Conservation (phyloP, 2,888 invertebrate genomes). For the Eurytoma adleriae region DNA sequence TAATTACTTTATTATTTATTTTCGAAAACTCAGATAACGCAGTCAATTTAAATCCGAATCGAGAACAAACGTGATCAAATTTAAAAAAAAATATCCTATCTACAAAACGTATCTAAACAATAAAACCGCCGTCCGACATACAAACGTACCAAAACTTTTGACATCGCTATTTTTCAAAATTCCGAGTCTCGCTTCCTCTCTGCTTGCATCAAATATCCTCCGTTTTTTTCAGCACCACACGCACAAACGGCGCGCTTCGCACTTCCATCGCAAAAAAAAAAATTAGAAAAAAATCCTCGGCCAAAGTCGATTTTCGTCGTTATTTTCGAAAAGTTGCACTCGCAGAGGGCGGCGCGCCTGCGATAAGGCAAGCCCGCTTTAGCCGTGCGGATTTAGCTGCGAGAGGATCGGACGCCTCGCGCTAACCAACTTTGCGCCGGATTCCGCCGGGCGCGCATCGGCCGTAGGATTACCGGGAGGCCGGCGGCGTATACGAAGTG, state of each 20-base stretch:
- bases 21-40: too few relatives aligned
- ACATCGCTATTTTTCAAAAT: conserved; percentile 39
- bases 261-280: neutral
- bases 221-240: neutral
- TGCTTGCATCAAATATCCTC: neutral
- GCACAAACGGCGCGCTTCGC: neutral
- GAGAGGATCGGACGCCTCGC: neutral
- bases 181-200: neutral
- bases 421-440: conserved; percentile 39
- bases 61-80: too few relatives aligned
- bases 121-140: too few relatives aligned
- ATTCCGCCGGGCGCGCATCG: conserved; percentile 13
- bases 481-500: conserved; percentile 19
- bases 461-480: conserved; percentile 28
- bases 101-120: too few relatives aligned
- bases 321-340: neutral
- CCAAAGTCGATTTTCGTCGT: neutral
- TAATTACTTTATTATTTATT: too few relatives aligned
- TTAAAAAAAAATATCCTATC: too few relatives aligned
- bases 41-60: too few relatives aligned
- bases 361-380: conserved; percentile 26
- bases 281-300: neutral
- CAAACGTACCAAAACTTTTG: neutral
- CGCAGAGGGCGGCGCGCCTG: neutral
- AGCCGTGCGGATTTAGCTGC: conserved; percentile 3